Evolutionary conservation across 2,888 invertebrate species (phyloP).

Genomic region (Drosophila gaucha): DNA sequence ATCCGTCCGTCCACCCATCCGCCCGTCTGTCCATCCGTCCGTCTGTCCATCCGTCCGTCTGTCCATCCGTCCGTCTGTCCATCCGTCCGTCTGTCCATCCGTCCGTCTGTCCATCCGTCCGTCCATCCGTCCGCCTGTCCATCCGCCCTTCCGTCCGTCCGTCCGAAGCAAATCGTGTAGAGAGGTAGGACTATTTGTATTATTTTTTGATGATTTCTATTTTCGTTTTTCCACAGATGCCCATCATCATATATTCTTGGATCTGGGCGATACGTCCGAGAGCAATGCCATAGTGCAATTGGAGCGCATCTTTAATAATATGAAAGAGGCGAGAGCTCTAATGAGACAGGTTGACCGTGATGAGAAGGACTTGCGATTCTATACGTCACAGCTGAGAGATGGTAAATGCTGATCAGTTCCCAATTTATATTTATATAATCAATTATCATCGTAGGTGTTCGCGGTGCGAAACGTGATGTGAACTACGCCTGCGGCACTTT

Average conservation of each 20-base stretch:
- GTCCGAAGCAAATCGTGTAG: too few relatives aligned
- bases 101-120: too few relatives aligned
- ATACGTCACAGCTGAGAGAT: conserved; percentile 89
- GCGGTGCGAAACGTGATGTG: conserved; percentile 89
- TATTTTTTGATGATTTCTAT: too few relatives aligned
- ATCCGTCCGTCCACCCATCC: too few relatives aligned
- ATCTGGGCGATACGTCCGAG: conserved; percentile 90
- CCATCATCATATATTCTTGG: conserved; percentile 88
- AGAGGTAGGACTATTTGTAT: too few relatives aligned
- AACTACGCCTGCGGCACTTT: conserved; percentile 83
- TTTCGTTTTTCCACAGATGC: conserved; percentile 70
- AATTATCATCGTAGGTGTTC: conserved; percentile 85
- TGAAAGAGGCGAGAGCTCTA: conserved; percentile 84
- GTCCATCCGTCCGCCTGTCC: too few relatives aligned
- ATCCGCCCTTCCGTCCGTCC: too few relatives aligned
- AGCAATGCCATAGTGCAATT: conserved; percentile 91
- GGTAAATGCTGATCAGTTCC: conserved; percentile 85
- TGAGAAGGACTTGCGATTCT: conserved; percentile 88
- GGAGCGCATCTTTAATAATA: conserved; percentile 89
- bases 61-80: too few relatives aligned
- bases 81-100: too few relatives aligned
- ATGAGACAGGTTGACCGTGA: conserved; percentile 88
- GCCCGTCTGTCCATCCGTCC: too few relatives aligned
- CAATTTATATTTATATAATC: not conserved
- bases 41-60: too few relatives aligned